Base-by-base conservation (phyloP, 2,113 vertebrate genomes). In the Capricornis sumatraensis region DNA sequence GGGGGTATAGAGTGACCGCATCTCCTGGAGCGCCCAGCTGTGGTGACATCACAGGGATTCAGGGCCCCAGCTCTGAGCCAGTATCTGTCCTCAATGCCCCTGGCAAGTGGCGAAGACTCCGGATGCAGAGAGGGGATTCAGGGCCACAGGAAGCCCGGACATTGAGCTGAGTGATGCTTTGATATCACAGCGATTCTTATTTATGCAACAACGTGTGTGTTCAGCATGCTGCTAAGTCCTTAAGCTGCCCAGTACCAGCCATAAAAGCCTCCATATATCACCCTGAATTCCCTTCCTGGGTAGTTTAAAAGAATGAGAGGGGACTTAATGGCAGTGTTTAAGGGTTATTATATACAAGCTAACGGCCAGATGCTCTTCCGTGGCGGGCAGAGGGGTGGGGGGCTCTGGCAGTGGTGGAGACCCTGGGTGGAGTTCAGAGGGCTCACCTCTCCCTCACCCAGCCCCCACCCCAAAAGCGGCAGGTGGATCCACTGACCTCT, bases 241-340 rank as follows among this genome's bases (percentile, higher is more conserved):
- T 87, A 97, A 89, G 91, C 93, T 55, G 95, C 97, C 95, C 89
- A 53, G 96, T n/a, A 79, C 94, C 43, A 10, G 96, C 93, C 91
- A 89, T 97, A 96, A 98, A 92, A 55, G 84, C 94, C 93, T 83
- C 93, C 95, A 97, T 97, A 91, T 71, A 97, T 98, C 97, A 98
- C 79, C 82, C 76, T 58, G 95, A 91, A 96, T 58, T 89, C 96
- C 97, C 87, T 96, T 96, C 93, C 97, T 62, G 87, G 94, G 95
- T 93, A 98, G 93, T 98, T 98, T 93, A 76, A 76, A 90, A 94
- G 97, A 97, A 97, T 91, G 95, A 98, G 89, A 98, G 96, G 96
- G 96, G 97, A 95, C 97, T 97, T 98, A 97, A 98, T 96, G 91
- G 96, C 87, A 43, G 87, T 82, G 94, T 97, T 96, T 97, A 98